Evolutionary conservation across 2,113 vertebrate species (phyloP).

Genomic region (Polypterus bichir): DNA sequence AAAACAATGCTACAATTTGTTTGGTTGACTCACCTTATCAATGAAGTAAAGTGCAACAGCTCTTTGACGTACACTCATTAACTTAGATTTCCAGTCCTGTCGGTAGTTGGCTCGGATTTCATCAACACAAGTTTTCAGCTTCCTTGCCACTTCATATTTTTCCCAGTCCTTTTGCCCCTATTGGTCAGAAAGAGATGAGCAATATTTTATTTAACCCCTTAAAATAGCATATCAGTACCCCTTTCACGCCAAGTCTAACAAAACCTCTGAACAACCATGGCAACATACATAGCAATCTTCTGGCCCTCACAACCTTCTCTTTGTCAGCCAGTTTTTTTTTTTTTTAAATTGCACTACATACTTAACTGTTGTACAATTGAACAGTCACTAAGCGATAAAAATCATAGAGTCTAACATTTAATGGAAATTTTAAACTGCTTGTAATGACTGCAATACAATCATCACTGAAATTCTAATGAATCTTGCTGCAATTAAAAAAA

Average conservation of each 20-base stretch:
- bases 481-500: no score
- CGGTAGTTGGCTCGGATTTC: conserved; percentile 36
- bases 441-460: no score
- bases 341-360: no score
- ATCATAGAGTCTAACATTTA: no score
- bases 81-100: conserved; percentile 43
- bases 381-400: no score
- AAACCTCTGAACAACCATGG: not conserved
- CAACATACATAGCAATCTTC: not conserved
- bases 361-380: no score
- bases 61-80: conserved; percentile 42
- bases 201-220: not conserved
- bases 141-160: conserved; percentile 43
- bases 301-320: not conserved
- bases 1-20: no score
- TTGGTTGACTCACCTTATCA: conserved; percentile 37
- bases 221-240: not conserved
- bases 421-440: no score
- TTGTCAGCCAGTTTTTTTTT: no score
- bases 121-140: conserved; percentile 40
- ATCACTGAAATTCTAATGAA: no score
- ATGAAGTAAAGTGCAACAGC: conserved; percentile 51
- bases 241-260: not conserved
- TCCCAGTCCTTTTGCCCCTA: conserved; percentile 55
- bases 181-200: not conserved